phyloP scores from a whole-genome alignment of 1,140 invertebrate species.

The Aphaenogaster rudis region DNA sequence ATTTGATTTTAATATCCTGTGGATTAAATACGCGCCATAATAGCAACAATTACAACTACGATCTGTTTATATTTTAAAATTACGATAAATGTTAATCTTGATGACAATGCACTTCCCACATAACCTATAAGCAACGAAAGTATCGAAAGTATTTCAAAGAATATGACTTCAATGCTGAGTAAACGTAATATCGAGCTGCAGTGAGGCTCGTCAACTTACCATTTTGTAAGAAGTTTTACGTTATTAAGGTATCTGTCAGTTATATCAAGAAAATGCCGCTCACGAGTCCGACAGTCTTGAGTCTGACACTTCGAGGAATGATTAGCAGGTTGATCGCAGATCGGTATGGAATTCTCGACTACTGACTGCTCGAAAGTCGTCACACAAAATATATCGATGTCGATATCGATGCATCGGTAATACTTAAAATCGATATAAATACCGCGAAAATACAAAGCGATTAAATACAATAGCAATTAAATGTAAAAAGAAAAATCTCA shows the following conservation, averaged over 20 bases:
- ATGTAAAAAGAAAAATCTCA: no score
- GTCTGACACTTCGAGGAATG: slow-evolving; percentile 17
- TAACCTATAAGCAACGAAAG: slow-evolving; percentile 73
- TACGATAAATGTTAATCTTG: slow-evolving; percentile 25
- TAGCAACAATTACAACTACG: neutral
- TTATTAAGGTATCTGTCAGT: slow-evolving; percentile 25
- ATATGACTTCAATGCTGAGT: slow-evolving; percentile 8
- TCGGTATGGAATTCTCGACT: neutral
- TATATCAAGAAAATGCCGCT: neutral
- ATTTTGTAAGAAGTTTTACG: slow-evolving; percentile 45
- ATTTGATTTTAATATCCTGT: neutral
- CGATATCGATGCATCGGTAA: neutral
- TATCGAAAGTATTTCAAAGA: neutral
- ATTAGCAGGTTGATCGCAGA: slow-evolving; percentile 18
- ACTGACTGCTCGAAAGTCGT: neutral
- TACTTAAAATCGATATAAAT: slow-evolving; percentile 5
- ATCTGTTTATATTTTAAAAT: slow-evolving; percentile 20
- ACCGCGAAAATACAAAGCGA: neutral
- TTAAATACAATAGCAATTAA: no score
- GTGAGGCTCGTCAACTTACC: slow-evolving; percentile 47
- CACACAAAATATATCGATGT: neutral
- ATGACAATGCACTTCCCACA: slow-evolving; percentile 81
- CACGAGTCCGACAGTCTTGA: neutral
- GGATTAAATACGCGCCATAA: neutral
- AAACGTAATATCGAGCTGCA: neutral